Evolutionary conservation across 2,797 vertebrate genomes (phyloP).

Genomic region (Eidolon dupreanum): DNA sequence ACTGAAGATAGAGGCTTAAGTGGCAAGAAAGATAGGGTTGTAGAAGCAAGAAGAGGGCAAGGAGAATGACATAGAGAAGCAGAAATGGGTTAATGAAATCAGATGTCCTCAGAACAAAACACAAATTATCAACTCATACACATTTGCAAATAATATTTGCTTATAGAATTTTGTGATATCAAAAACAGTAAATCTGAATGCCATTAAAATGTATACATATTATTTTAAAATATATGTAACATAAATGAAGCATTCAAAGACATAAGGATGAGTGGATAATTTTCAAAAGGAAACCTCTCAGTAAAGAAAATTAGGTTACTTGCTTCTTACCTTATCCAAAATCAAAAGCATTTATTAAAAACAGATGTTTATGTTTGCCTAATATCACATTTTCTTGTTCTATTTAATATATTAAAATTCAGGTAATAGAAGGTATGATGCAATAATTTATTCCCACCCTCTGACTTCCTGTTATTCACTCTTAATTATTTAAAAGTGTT

Average conservation of each 20-base stretch:
- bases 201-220: neutral
- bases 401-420: neutral
- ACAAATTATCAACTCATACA: neutral
- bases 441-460: neutral
- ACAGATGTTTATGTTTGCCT: neutral
- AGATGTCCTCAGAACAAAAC: neutral
- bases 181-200: neutral
- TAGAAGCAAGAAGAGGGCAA: neutral
- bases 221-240: neutral
- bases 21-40: neutral
- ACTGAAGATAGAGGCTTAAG: neutral
- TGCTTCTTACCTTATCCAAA: slow-evolving; percentile 6
- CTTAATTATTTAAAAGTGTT: slow-evolving; percentile 27
- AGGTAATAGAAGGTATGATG: neutral
- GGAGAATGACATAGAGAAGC: neutral
- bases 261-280: neutral
- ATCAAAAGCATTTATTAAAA: neutral
- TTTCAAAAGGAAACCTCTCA: slow-evolving; percentile 26
- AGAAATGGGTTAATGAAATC: neutral
- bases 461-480: neutral
- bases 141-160: slow-evolving; percentile 6
- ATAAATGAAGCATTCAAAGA: neutral
- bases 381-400: neutral
- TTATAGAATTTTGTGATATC: neutral
- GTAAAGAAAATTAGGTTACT: neutral